Percentiles rank a stretch among this genome's conserved stretches.
Conservation (phyloP, 2,113 vertebrate genomes). For the Anser brachyrhynchus region DNA sequence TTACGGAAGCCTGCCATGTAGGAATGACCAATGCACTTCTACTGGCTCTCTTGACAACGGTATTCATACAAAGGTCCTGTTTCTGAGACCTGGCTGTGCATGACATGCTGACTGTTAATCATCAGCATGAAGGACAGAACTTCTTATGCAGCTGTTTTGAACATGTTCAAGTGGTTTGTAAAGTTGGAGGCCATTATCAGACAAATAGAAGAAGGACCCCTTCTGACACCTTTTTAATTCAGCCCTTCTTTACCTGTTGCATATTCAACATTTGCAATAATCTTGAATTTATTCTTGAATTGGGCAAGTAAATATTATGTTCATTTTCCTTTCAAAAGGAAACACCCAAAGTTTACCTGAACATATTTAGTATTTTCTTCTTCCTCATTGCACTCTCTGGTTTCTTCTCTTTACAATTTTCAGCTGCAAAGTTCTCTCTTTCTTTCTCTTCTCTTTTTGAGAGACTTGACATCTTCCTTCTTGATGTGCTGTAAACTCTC, state of each 20-base stretch:
- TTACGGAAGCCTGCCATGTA: fast-evolving
- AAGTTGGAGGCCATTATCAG: neutral
- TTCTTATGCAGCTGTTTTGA: neutral
- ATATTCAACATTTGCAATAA: neutral
- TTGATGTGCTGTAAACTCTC: neutral
- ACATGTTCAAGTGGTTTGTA: neutral
- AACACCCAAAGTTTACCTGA: neutral
- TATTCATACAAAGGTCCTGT: neutral
- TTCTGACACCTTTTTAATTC: neutral
- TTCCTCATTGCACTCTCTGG: neutral
- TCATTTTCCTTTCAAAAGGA: neutral
- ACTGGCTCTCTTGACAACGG: neutral
- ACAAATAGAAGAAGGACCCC: neutral
- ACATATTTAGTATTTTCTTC: neutral
- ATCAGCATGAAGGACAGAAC: neutral
- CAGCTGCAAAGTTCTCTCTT: neutral
- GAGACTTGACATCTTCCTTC: neutral
- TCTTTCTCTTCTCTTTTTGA: neutral
- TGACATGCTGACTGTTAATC: neutral
- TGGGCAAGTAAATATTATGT: neutral
- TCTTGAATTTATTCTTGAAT: neutral
- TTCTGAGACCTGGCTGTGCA: neutral
- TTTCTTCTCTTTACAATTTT: neutral
- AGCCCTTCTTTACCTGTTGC: neutral
- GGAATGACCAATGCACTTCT: neutral